Evolutionary conservation across 2,797 vertebrate genomes (phyloP), one percentile per base, ranked within the genome.

Genomic region (Lacerta bilineata): DNA sequence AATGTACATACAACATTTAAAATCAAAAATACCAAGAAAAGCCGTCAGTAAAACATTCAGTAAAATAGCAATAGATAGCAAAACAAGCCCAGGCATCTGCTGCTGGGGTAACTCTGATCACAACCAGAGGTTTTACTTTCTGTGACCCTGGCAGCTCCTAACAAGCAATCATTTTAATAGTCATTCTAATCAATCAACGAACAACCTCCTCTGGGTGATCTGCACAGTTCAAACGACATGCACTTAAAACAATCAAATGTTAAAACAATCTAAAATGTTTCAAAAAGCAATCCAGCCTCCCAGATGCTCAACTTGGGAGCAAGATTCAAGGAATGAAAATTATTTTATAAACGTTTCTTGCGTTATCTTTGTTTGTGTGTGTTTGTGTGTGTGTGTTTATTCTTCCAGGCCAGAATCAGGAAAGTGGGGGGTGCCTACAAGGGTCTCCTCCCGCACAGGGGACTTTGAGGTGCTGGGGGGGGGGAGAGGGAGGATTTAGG

Each of bases 221-320:
- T 64, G 61, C 20, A 64, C 61, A 64, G 61, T 23, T 64, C 61
- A 64, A 64, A 64, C 61, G 7, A 64, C 20, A 64, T 23, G 20
- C 61, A 64, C 2, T 23, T 64, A 23, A 23, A 64, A 64, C 18
- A 55, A 55, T 15, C 50, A 4, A 55, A 55, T 55, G 13, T 55
- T 55, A 55, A 55, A 4, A 50, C 11, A 1, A 23, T 64, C 20
- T 2, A 64, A 23, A 23, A 23, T 7, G 5, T 64, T 64, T 64
- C 6, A 64, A 64, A 64, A 23, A 7, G 61, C 61, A 64, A 23
- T 64, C 77, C 78, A 83, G 82, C 71, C 87, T 89, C 91, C 77
- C 84, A 86, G 64, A 87, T 69, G 89, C 87, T 91, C 84, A 20
- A 9, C 83, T 41, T 9, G 0, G 90, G 80, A 80, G 15, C 8